phyloP scores from a whole-genome alignment of 2,797 vertebrate genomes.

The Martes flavigula region DNA sequence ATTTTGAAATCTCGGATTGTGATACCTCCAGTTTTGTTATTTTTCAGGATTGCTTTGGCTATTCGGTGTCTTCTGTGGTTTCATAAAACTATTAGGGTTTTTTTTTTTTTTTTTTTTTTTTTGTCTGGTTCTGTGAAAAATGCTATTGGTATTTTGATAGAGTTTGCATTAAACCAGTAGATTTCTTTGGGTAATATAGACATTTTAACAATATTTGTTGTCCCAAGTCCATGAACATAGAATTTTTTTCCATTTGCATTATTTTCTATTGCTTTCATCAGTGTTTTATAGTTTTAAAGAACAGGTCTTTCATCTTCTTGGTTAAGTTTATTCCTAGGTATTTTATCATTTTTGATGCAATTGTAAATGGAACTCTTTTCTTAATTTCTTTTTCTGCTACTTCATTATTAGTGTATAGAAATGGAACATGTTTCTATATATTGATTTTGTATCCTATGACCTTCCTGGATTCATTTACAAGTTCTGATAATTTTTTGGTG shows the following conservation, averaged over 20 bases:
- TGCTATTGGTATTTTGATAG: neutral
- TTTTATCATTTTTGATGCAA: neutral
- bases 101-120: neutral
- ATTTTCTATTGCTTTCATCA: neutral
- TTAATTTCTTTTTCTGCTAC: neutral
- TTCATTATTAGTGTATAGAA: neutral
- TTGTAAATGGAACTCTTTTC: neutral
- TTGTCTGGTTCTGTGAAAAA: neutral
- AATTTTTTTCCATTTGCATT: neutral
- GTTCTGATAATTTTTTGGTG: neutral
- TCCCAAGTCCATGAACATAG: neutral
- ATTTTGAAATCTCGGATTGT: neutral
- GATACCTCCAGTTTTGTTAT: neutral
- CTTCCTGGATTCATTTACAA: neutral
- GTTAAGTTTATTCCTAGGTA: neutral
- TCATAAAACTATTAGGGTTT: neutral
- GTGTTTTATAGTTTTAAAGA: neutral
- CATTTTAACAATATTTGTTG: neutral
- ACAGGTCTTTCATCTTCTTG: neutral
- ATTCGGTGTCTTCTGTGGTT: neutral
- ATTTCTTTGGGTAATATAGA: neutral
- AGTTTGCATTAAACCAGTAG: neutral
- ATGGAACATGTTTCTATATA: neutral
- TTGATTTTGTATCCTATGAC: neutral
- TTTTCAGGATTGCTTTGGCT: neutral